phyloP scores from a whole-genome alignment of 1,140 invertebrate species.

The Drosophila tsacasi region DNA sequence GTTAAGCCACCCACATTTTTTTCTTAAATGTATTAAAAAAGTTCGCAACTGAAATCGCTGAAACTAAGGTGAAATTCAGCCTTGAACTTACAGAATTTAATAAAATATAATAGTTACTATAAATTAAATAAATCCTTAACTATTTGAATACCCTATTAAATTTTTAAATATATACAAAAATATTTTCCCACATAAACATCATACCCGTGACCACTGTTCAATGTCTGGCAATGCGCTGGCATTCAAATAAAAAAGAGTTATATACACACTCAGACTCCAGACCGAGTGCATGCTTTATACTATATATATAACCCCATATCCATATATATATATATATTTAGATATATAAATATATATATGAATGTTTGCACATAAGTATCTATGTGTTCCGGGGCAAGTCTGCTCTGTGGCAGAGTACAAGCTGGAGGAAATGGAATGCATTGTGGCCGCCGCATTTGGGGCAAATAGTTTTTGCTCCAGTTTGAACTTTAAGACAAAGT shows the following conservation, averaged over 20 bases:
- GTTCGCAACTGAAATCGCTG: too few species aligned
- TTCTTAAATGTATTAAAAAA: too few species aligned
- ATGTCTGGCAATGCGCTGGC: slow-evolving; percentile 41
- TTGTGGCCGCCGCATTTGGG: slow-evolving; percentile 71
- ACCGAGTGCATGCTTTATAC: slow-evolving; percentile 61
- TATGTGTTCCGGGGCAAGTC: slow-evolving; percentile 13
- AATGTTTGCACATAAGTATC: slow-evolving; percentile 13
- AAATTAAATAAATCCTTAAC: background rate
- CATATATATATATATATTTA: slow-evolving; percentile 16
- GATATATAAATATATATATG: slow-evolving; percentile 6
- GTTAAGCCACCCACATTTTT: background rate
- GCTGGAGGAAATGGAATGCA: slow-evolving; percentile 38
- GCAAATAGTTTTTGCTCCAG: slow-evolving; percentile 83
- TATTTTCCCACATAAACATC: background rate
- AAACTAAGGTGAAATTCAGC: background rate
- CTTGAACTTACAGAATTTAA: background rate
- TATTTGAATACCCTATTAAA: too few species aligned
- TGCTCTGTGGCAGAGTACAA: slow-evolving; percentile 13
- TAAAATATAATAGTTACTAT: background rate
- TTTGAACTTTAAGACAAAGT: slow-evolving; percentile 82
- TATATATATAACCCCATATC: slow-evolving; percentile 23
- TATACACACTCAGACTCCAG: slow-evolving; percentile 59
- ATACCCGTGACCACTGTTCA: slow-evolving; percentile 8
- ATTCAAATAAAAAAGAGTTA: slow-evolving; percentile 78
- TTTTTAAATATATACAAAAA: background rate